Conservation (phyloP, 2,113 vertebrate genomes). For the Pseudopipra pipra region DNA sequence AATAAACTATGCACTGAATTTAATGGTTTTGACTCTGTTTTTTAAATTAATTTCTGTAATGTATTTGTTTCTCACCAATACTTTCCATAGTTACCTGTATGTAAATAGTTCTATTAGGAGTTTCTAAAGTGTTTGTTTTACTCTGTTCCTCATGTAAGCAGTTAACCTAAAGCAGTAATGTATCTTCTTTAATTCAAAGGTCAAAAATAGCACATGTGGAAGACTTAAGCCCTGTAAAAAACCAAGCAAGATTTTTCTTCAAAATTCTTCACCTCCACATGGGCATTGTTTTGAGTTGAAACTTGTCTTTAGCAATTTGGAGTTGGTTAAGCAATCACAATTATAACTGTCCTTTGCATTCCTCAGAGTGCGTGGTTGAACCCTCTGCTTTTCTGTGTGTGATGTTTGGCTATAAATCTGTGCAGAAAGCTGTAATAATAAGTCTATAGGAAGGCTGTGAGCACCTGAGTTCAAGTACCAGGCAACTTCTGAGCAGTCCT, state of each 20-base stretch:
- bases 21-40: background rate
- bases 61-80: background rate
- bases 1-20: conserved; percentile 40
- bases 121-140: background rate
- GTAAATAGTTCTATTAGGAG: background rate
- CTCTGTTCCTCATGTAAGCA: background rate
- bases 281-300: background rate
- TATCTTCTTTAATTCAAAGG: background rate
- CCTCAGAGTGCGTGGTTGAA: background rate
- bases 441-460: background rate
- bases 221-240: background rate
- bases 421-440: background rate
- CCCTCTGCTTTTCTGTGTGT: background rate
- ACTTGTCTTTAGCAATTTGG: background rate
- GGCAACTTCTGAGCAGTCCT: background rate
- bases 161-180: background rate
- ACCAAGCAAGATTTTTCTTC: background rate
- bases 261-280: background rate
- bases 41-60: background rate
- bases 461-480: background rate
- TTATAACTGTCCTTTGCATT: background rate
- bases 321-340: background rate
- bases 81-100: background rate
- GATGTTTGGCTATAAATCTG: background rate
- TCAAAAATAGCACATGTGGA: background rate